Evolutionary conservation across 2,797 vertebrate species (phyloP).

Genomic region (Potorous gilbertii): DNA sequence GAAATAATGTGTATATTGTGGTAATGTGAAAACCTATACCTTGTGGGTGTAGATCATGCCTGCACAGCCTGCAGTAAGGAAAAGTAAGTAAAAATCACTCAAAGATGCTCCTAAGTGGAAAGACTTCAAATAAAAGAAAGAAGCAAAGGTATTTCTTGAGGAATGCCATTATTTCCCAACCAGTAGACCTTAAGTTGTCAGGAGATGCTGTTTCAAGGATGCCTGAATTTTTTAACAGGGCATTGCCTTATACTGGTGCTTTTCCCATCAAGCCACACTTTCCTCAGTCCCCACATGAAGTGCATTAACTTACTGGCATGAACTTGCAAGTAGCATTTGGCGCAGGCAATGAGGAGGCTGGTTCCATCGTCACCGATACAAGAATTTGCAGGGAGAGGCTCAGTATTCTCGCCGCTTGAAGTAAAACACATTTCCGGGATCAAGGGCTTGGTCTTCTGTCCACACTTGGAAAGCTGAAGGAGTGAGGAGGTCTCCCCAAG

Average conservation of each 20-base stretch:
- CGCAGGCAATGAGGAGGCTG: slow-evolving; percentile 92
- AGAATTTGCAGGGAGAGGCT: slow-evolving; percentile 92
- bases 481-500: slow-evolving; percentile 65
- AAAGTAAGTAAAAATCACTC: not conserved
- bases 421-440: slow-evolving; percentile 99
- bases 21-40: not conserved
- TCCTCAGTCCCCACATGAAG: not conserved
- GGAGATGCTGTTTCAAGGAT: not conserved
- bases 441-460: slow-evolving; percentile 91
- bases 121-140: not conserved
- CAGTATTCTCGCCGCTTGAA: slow-evolving; percentile 91
- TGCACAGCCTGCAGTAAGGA: too few relatives aligned
- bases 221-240: not conserved
- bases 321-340: slow-evolving; percentile 94
- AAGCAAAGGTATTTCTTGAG: not conserved
- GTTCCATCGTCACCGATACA: slow-evolving; percentile 94
- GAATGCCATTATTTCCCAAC: not conserved
- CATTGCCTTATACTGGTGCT: not conserved
- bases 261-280: not conserved
- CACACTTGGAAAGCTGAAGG: slow-evolving; percentile 81
- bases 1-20: not conserved
- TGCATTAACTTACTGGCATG: slow-evolving; percentile 93
- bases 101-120: not conserved
- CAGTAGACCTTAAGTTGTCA: not conserved
- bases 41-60: not conserved